Conservation (phyloP, 2,888 invertebrate genomes). For the Oscheius sp. region DNA sequence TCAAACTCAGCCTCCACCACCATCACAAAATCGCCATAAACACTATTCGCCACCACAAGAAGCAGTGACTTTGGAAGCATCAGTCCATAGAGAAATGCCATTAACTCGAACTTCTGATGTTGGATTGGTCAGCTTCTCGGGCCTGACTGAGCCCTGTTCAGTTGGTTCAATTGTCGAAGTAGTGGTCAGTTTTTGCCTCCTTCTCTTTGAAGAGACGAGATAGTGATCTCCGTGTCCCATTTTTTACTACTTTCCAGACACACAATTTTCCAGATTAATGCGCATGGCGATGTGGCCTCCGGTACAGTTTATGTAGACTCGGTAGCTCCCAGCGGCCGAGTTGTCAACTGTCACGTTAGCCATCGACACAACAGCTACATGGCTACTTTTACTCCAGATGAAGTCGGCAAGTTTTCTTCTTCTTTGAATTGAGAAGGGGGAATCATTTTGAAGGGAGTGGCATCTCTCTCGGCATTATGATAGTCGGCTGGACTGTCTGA, state of each 20-base stretch:
- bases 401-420: conserved; percentile 78
- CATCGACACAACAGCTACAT: conserved; percentile 83
- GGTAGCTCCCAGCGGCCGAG: conserved; percentile 86
- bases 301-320: conserved; percentile 90
- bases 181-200: conserved; percentile 76
- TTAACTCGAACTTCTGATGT: conserved; percentile 38
- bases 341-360: conserved; percentile 80
- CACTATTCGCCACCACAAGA: too few relatives aligned
- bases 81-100: conserved; percentile 47
- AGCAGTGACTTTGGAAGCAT: conserved; percentile 43
- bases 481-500: conserved; percentile 15
- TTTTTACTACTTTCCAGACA: neutral
- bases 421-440: neutral
- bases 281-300: conserved; percentile 73
- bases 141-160: conserved; percentile 89
- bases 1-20: too few relatives aligned
- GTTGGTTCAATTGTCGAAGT: conserved; percentile 94
- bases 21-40: too few relatives aligned
- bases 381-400: conserved; percentile 95
- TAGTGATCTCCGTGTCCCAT: conserved; percentile 21
- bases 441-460: too few relatives aligned
- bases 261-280: conserved; percentile 74
- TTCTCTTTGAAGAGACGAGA: too few relatives aligned
- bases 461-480: too few relatives aligned
- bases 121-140: conserved; percentile 75